Evolutionary conservation across 2,113 vertebrate genomes (phyloP), one percentile per base, ranked within the genome.

Genomic region (Baryphthengus martii): DNA sequence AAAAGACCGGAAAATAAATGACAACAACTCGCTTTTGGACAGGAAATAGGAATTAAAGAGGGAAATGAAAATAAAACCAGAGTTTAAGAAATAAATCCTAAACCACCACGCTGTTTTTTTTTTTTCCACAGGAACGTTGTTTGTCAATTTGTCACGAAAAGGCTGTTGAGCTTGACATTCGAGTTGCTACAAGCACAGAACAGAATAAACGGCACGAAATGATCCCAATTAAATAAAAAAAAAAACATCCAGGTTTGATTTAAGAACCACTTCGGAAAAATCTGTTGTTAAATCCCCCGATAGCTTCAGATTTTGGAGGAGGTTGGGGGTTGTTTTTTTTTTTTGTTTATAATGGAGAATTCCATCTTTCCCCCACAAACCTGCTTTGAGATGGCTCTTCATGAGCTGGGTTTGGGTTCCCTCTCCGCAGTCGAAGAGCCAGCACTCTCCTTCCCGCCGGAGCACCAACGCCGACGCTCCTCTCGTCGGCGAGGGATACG

Each of bases 401-500:
- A 99, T 99, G 52, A 99, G 94, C 37, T 99, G 99, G 0, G 99
- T 99, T 92, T 99, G 99, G 1, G 99, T 99, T 2, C 99, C 99
- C 58, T 99, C 99, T 3, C 99, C 99, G 62, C 99, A 99, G 97
- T 99, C 99, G n/a, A 99, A 99, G 50, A 99, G 98, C 99, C 99
- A 99, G 82, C 98, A 99, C 11, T 99, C 98, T 13, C 99, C 99
- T 20, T 99, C 98, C 20, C 97, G 92, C 45, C 99, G 98, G n/a
- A 99, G 97, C 67, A 98, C 99, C 26, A 99, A 78, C 0, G 99
- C 99, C 4, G 99, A 98, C 1, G 99, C 98, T 1, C 99, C 99
- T 56, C 99, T 97, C 3, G 97, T 95, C 3, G 99, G 99, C 1
- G 98, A 98, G 7, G 99, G 99, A 58, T 98, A 99, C 0, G 99